phyloP scores from a whole-genome alignment of 2,888 invertebrate species.

The Lordiphosa fenestrarum region DNA sequence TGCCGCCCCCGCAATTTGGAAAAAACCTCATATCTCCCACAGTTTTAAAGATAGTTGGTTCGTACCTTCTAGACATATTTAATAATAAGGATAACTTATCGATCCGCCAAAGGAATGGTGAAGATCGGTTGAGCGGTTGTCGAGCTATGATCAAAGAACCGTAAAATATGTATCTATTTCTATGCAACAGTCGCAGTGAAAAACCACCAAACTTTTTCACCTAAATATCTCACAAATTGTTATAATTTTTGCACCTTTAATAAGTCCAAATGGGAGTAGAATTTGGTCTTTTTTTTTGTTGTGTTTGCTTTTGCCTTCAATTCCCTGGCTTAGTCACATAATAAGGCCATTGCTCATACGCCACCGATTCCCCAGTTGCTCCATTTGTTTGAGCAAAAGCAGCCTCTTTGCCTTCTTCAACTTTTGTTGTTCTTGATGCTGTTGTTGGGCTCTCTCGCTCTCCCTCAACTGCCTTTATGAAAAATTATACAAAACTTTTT shows the following conservation, averaged over 20 bases:
- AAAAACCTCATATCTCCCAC: too few species aligned
- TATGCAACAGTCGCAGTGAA: too few species aligned
- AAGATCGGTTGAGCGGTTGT: too few species aligned
- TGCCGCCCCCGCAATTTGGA: too few species aligned
- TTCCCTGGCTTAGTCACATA: conserved; percentile 34
- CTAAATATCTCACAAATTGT: too few species aligned
- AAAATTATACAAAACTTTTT: conserved; percentile 72
- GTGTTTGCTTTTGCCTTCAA: neutral
- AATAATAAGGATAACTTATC: too few species aligned
- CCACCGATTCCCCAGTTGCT: conserved; percentile 53
- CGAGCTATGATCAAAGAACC: too few species aligned
- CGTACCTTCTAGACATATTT: too few species aligned
- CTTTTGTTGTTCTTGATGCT: conserved; percentile 19
- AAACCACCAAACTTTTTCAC: too few species aligned
- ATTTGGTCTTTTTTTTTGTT: neutral
- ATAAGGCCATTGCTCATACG: conserved; percentile 54
- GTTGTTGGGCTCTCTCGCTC: conserved; percentile 9
- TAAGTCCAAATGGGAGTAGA: conserved; percentile 13
- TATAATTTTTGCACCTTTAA: conserved; percentile 15
- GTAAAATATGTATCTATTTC: too few species aligned
- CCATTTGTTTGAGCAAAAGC: conserved; percentile 29
- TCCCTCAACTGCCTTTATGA: conserved; percentile 39
- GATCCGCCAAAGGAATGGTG: too few species aligned
- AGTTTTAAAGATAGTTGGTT: too few species aligned
- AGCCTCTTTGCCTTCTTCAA: conserved; percentile 13